Evolutionary conservation across 2,888 invertebrate genomes (phyloP), one percentile per base, ranked within the genome.

Genomic region (Embidobia sp.): DNA sequence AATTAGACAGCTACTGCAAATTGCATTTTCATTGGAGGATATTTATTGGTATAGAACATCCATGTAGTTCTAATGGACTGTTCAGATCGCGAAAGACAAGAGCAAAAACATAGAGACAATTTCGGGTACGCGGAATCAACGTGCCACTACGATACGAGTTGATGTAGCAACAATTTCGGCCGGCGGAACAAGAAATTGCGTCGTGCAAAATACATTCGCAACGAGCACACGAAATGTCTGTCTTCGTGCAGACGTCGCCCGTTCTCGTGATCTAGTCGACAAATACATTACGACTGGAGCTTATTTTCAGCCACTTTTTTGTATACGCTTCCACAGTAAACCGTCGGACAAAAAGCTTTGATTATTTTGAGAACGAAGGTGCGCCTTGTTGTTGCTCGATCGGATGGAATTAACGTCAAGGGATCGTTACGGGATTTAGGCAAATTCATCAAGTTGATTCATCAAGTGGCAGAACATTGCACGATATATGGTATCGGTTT

Each of bases 291-390:
- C 57, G 35, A 57, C 29, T 57, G 42, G 13, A 22, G 57, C 31
- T 57, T 55, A 40, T 57, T 42, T 33, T 44, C 15, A n/a, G 31
- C 11, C 1, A 44, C 3, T 27, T 53, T 57, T 57, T 57, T 55
- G 16, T 18, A n/a, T n/a, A n/a, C n/a, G n/a, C 16, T 11, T 1
- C 40, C 15, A 5, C 10, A 0, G 35, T 8, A 10, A 10, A 1
- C 2, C 1, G 35, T 22, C 13, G 27, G 37, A 27, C 37, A 53
- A 53, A 37, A 53, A 35, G 15, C 53, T 15, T 37, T 53, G 53
- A 53, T 53, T 53, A 53, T 53, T 53, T 53, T 26, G 37, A 37
- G 53, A 37, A 53, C 16, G 27, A 37, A 27, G 37, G 15, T 26
- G 37, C 27, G 4, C 1, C 26, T 26, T 37, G 53, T 53, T 22